These are phyloP conservation scores for Herpetotheres cachinnans DNA, from an alignment of 2,113 vertebrate species.

Conservation along the genomic window DNA sequence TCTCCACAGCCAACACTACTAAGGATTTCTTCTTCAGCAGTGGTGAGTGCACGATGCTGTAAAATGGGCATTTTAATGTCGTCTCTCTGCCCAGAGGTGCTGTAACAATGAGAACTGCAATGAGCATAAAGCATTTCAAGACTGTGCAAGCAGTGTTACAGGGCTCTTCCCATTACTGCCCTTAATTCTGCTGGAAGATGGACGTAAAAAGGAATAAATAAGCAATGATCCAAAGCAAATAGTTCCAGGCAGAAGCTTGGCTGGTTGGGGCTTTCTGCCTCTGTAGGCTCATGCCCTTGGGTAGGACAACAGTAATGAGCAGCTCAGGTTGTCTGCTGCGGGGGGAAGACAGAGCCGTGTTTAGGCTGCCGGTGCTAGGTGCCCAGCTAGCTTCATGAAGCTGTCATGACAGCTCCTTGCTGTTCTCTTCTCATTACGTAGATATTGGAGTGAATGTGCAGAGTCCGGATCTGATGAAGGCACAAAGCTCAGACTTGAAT, in stretches of 20 bases:
- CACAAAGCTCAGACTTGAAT: neutral
- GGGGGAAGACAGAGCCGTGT: neutral
- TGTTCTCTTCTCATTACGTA: neutral
- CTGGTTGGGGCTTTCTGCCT: neutral
- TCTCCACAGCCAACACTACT: neutral
- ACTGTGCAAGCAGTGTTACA: neutral
- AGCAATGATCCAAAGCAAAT: neutral
- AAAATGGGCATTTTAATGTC: neutral
- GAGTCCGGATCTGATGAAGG: neutral
- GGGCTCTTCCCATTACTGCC: neutral
- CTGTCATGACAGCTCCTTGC: neutral
- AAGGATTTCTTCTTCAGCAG: neutral
- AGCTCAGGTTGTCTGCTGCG: neutral
- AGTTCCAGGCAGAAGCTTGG: neutral
- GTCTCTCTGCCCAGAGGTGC: neutral
- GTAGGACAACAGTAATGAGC: neutral
- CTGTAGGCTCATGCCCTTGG: neutral
- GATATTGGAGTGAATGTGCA: neutral
- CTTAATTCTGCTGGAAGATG: neutral
- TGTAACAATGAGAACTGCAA: neutral
- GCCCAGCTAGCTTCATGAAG: neutral
- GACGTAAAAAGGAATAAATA: neutral
- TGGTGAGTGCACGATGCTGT: neutral
- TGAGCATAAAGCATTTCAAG: neutral
- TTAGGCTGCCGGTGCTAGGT: neutral